Evolutionary conservation across 2,888 invertebrate genomes (phyloP).

Genomic region (Phlogophora meticulosa): DNA sequence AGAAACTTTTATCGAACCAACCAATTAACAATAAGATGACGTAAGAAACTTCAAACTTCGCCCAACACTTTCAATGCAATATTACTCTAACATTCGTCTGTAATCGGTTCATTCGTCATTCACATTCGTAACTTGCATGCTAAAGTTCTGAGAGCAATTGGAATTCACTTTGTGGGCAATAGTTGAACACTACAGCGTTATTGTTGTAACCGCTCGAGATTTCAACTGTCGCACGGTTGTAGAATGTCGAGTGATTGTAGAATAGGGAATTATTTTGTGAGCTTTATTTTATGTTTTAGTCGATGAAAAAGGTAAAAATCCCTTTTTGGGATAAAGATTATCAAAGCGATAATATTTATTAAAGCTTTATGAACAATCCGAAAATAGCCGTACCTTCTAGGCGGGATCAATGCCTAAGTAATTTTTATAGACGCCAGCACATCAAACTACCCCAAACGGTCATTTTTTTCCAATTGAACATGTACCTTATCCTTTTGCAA

Average conservation of each 20-base stretch:
- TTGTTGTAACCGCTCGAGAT: constrained; percentile 61
- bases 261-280: not conserved
- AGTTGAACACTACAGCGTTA: constrained; percentile 53
- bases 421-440: too few relatives aligned
- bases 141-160: constrained; percentile 68
- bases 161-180: constrained; percentile 68
- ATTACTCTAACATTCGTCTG: constrained; percentile 17
- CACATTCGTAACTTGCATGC: constrained; percentile 54
- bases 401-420: too few relatives aligned
- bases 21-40: not conserved
- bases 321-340: too few relatives aligned
- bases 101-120: constrained; percentile 42
- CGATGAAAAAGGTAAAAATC: too few relatives aligned
- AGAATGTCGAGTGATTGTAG: constrained; percentile 19
- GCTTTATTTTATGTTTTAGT: not conserved
- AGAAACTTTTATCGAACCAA: not conserved
- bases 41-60: constrained; percentile 26
- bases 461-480: too few relatives aligned
- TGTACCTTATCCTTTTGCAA: too few relatives aligned
- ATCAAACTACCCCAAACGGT: too few relatives aligned
- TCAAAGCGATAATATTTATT: too few relatives aligned
- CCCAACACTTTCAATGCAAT: constrained; percentile 26
- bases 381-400: too few relatives aligned
- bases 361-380: too few relatives aligned
- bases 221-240: constrained; percentile 51